phyloP scores from a whole-genome alignment of 2,888 invertebrate genomes.

The Aquatica leii region DNA sequence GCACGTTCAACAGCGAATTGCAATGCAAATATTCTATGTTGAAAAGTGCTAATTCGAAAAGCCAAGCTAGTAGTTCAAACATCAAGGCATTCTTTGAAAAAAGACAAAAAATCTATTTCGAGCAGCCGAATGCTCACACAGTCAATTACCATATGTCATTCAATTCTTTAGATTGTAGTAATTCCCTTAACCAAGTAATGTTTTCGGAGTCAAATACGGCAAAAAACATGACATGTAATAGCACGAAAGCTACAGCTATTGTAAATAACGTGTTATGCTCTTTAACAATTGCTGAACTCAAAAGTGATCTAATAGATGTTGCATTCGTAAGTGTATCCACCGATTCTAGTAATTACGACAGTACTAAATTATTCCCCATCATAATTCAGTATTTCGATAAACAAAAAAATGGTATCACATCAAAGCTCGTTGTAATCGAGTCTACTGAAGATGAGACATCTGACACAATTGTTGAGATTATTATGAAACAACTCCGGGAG shows the following conservation, averaged over 20 bases:
- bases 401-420: neutral
- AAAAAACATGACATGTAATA: conserved; percentile 1
- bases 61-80: no score
- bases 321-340: conserved; percentile 38
- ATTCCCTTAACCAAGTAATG: neutral
- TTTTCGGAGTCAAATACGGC: conserved; percentile 2
- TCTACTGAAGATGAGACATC: conserved; percentile 5
- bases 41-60: no score
- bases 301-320: conserved; percentile 20
- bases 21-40: no score
- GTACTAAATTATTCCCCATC: conserved; percentile 42
- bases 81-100: neutral
- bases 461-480: conserved; percentile 2
- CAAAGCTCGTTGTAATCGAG: neutral
- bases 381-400: no score
- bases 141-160: conserved; percentile 1
- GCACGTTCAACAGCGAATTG: no score
- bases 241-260: conserved; percentile 23
- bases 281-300: conserved; percentile 4
- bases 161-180: neutral
- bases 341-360: conserved; percentile 46
- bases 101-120: neutral
- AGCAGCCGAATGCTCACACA: neutral
- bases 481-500: neutral
- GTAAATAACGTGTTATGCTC: conserved; percentile 15